These are phyloP conservation scores for Ctenoplectra terminalis DNA, from an alignment of 1,140 invertebrate species.

Conservation along the genomic window DNA sequence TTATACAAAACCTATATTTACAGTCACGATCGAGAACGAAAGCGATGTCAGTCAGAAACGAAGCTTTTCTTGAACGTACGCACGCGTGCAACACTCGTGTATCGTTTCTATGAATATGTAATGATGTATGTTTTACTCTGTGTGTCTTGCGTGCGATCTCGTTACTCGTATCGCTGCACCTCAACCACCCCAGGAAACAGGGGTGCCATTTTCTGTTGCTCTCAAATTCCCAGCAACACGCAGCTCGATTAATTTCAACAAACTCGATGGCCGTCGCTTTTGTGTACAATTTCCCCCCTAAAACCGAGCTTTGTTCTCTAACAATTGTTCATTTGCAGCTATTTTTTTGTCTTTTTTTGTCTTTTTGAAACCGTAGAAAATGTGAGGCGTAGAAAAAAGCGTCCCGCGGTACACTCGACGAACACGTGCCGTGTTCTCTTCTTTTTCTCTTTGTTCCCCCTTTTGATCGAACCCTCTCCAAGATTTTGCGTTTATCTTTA, in stretches of 20 bases:
- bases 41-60: conserved; percentile 23
- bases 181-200: background rate
- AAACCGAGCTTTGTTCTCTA: too few relatives aligned
- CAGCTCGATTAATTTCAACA: background rate
- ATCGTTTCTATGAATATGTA: background rate
- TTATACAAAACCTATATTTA: conserved; percentile 28
- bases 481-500: background rate
- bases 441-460: background rate
- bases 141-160: background rate
- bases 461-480: background rate
- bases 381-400: conserved; percentile 72
- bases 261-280: background rate
- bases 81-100: conserved; percentile 9
- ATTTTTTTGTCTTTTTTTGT: conserved; percentile 11
- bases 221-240: conserved; percentile 7
- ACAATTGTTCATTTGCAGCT: conserved; percentile 9
- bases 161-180: background rate
- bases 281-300: background rate
- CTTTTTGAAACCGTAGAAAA: conserved; percentile 71
- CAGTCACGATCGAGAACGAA: conserved; percentile 3
- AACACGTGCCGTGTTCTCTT: conserved; percentile 31
- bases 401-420: conserved; percentile 57
- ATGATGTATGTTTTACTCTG: background rate
- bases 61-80: background rate
- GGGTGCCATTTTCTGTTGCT: background rate